These are phyloP conservation scores for Tetraodon nigroviridis DNA, from an alignment of 2,113 vertebrate genomes.

Conservation along the genomic window DNA sequence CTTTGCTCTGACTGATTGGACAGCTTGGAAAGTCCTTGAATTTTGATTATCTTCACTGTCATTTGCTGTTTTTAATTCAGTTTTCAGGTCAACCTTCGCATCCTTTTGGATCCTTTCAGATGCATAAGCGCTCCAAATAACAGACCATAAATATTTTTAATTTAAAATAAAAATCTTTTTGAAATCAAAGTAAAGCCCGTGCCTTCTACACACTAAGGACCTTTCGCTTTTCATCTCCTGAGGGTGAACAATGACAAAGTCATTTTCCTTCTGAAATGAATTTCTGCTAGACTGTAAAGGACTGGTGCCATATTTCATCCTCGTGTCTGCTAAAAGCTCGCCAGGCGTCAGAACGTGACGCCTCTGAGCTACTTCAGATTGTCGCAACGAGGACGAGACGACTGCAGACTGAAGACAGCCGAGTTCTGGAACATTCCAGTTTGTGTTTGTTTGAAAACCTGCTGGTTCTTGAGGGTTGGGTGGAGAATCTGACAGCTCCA, in stretches of 20 bases:
- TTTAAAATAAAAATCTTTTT: too few species aligned
- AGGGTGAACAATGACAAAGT: slow-evolving; percentile 33
- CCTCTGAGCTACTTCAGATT: slow-evolving; percentile 47
- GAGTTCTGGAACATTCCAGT: slow-evolving; percentile 44
- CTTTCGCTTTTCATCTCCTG: slow-evolving; percentile 25
- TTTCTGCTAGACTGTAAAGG: slow-evolving; percentile 32
- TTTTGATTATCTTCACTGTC: too few species aligned
- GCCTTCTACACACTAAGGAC: background rate
- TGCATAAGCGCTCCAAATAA: too few species aligned
- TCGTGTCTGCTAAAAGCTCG: slow-evolving; percentile 39
- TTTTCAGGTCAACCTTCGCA: too few species aligned
- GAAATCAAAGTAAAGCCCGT: too few species aligned
- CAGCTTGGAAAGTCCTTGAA: too few species aligned
- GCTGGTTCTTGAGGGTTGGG: background rate
- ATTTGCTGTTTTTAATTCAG: too few species aligned
- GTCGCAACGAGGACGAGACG: slow-evolving; percentile 35
- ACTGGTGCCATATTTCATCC: slow-evolving; percentile 32
- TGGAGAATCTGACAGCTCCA: slow-evolving; percentile 22
- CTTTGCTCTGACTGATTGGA: too few species aligned
- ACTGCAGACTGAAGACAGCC: slow-evolving; percentile 39
- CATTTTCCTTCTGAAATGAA: slow-evolving; percentile 41
- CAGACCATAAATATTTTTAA: too few species aligned
- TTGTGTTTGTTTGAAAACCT: slow-evolving; percentile 28
- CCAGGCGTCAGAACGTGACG: slow-evolving; percentile 38
- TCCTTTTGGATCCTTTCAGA: too few species aligned